Evolutionary conservation across 2,113 vertebrate genomes (phyloP).

Genomic region (Ictalurus furcatus): DNA sequence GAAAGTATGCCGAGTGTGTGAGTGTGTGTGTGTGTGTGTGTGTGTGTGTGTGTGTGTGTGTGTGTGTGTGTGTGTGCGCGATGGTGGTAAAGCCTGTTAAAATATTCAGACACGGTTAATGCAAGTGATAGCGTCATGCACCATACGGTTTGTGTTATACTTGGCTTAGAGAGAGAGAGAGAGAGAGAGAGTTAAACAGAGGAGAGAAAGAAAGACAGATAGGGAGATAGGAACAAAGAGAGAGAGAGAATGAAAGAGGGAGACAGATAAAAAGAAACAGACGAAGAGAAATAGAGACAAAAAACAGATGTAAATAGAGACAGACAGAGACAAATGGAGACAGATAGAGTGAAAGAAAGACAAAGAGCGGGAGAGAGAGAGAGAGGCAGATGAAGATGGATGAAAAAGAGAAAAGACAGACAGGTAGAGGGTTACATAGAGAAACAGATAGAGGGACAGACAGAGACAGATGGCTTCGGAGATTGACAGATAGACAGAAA

Average conservation of each 20-base stretch:
- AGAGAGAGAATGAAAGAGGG: background rate
- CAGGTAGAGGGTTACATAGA: background rate
- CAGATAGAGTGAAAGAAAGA: background rate
- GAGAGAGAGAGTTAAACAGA: slow-evolving; percentile 7
- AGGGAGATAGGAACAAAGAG: slow-evolving; percentile 9
- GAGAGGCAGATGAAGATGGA: too few species aligned
- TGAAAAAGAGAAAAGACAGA: background rate
- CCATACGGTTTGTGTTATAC: slow-evolving; percentile 75
- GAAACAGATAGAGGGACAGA: background rate
- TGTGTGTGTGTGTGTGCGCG: background rate
- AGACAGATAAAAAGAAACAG: background rate
- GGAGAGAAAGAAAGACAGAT: background rate
- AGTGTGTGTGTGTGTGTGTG: slow-evolving; percentile 23
- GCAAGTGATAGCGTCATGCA: slow-evolving; percentile 72
- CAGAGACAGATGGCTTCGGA: background rate
- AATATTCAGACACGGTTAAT: slow-evolving; percentile 74
- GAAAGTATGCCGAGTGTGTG: background rate
- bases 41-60: slow-evolving; percentile 37
- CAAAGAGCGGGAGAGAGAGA: slow-evolving; percentile 28
- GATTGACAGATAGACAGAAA: background rate
- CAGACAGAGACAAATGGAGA: background rate
- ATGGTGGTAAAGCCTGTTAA: slow-evolving; percentile 71
- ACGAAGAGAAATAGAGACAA: background rate
- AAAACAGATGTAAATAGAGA: background rate
- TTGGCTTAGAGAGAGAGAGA: slow-evolving; percentile 77